These are phyloP conservation scores for Neocrepidodera transversa DNA, from an alignment of 2,888 invertebrate genomes.

Conservation along the genomic window DNA sequence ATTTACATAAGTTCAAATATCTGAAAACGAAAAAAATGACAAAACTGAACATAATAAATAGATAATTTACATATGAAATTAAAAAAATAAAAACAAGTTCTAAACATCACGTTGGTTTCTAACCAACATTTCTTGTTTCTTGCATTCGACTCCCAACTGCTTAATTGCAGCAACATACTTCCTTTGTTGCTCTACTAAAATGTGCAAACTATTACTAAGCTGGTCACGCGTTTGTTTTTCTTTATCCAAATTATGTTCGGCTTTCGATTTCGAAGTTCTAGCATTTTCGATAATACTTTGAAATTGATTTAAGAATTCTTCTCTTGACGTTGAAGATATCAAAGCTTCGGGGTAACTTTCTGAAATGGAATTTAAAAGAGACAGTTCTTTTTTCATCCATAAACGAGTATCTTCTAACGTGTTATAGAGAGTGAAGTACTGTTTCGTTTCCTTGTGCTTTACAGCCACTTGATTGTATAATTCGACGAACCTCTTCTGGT, in stretches of 20 bases:
- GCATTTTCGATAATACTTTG: constrained; percentile 89
- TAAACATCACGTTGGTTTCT: background rate
- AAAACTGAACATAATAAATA: no score
- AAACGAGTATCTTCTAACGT: constrained; percentile 92
- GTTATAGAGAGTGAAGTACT: constrained; percentile 96
- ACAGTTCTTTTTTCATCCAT: constrained; percentile 91
- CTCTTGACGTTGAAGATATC: constrained; percentile 78
- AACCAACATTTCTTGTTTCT: constrained; percentile 66
- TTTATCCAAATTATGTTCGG: constrained; percentile 66
- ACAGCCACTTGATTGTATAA: constrained; percentile 95
- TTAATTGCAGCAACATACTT: constrained; percentile 79
- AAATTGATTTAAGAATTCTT: constrained; percentile 90
- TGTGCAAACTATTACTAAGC: constrained; percentile 67
- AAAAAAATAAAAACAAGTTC: background rate
- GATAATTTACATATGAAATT: no score
- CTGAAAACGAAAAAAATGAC: no score
- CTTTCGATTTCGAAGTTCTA: constrained; percentile 81
- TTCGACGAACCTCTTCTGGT: constrained; percentile 94
- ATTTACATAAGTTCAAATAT: no score
- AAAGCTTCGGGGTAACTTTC: constrained; percentile 90
- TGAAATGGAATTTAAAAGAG: constrained; percentile 85
- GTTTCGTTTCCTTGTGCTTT: constrained; percentile 96
- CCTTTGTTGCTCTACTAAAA: constrained; percentile 74
- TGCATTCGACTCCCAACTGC: constrained; percentile 78
- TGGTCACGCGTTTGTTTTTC: constrained; percentile 72